These are phyloP conservation scores for Bovichtus diacanthus DNA, from an alignment of 2,797 vertebrate species.

Conservation along the genomic window DNA sequence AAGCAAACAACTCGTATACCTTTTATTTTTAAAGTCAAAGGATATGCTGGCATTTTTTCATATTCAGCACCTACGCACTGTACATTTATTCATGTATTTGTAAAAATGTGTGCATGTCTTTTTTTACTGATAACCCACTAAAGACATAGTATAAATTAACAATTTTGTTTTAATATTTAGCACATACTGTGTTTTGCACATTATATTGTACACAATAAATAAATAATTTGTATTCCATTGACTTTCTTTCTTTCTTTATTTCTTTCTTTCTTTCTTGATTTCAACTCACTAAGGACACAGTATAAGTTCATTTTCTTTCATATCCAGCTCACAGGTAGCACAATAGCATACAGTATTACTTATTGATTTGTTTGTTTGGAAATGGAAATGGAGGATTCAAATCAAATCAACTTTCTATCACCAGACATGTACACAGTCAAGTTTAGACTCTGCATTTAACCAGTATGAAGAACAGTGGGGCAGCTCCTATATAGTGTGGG, in stretches of 20 bases:
- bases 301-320: neutral
- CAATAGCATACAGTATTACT: neutral
- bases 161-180: neutral
- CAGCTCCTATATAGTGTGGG: no score
- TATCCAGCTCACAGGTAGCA: neutral
- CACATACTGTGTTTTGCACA: neutral
- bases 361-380: neutral
- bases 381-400: no score
- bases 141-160: neutral
- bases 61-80: neutral
- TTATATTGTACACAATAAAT: neutral
- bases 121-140: neutral
- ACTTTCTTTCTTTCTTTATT: neutral
- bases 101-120: neutral
- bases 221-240: neutral
- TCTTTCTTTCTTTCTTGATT: neutral
- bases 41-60: neutral
- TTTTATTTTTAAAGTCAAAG: no score
- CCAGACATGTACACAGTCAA: no score
- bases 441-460: no score
- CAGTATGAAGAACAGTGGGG: no score
- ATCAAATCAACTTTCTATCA: no score
- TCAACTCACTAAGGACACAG: neutral
- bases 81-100: neutral
- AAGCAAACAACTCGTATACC: neutral